These are phyloP conservation scores for Microctonus aethiopoides DNA, from an alignment of 2,888 invertebrate genomes.

Conservation along the genomic window DNA sequence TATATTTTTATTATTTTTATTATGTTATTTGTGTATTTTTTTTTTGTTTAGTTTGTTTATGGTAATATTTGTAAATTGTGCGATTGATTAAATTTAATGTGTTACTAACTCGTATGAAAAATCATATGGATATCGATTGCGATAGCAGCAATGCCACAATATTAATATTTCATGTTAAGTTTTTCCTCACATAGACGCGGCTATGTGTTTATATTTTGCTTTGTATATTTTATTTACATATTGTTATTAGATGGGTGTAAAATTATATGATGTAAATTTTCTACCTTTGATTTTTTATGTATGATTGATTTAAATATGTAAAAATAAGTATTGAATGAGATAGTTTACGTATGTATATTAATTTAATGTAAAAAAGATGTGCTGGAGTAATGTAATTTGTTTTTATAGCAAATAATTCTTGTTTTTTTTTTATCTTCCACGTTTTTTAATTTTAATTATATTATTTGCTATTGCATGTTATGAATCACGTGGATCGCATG, in stretches of 20 bases:
- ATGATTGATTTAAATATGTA: too few species aligned
- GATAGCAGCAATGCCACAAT: neutral
- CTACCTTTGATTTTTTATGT: neutral
- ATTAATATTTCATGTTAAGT: neutral
- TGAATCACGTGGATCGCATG: constrained; percentile 12
- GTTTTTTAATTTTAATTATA: neutral
- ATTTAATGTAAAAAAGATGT: too few species aligned
- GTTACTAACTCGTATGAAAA: neutral
- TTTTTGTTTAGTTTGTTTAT: constrained; percentile 16
- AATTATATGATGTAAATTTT: too few species aligned
- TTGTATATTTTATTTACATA: neutral
- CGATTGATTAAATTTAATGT: neutral
- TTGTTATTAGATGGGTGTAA: too few species aligned
- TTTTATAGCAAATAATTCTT: constrained; percentile 38
- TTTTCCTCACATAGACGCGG: neutral
- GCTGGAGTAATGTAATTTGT: too few species aligned
- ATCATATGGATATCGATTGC: neutral
- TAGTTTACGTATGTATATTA: too few species aligned
- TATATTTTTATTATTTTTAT: too few species aligned
- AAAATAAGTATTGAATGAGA: too few species aligned
- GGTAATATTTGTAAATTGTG: constrained; percentile 28
- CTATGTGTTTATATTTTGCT: neutral
- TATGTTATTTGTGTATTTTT: neutral
- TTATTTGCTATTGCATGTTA: neutral
- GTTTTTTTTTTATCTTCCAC: neutral